phyloP scores from a whole-genome alignment of 35 echinoderm and acorn worm genomes.

The Acanthaster planci region DNA sequence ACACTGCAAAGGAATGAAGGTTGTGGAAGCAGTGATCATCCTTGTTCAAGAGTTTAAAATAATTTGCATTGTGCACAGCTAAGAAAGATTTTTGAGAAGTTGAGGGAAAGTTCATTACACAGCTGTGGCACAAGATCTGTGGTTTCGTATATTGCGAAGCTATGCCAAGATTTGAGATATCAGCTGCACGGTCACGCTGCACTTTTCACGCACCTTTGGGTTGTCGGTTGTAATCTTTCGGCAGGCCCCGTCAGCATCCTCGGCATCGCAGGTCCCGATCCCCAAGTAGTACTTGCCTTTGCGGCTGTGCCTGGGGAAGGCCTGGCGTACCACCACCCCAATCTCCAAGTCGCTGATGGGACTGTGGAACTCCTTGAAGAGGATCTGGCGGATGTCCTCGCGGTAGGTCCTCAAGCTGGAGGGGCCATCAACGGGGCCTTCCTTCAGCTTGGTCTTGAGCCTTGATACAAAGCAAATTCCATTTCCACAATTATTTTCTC shows the following conservation, averaged over 20 bases:
- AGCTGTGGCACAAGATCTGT: no score
- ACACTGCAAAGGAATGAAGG: no score
- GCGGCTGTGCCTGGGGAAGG: conserved; percentile 59
- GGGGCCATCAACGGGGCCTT: conserved; percentile 63
- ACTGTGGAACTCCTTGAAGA: conserved; percentile 68
- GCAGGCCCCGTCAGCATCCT: neutral
- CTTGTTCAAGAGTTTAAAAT: no score
- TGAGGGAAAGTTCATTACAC: no score
- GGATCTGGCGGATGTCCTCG: conserved; percentile 60
- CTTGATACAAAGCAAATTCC: neutral
- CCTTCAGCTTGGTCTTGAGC: conserved; percentile 59
- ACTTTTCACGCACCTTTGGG: conserved; percentile 5
- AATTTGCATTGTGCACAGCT: no score
- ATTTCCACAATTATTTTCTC: neutral
- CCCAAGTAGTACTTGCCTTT: conserved; percentile 66
- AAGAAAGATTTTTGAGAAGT: no score
- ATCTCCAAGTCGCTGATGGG: conserved; percentile 70
- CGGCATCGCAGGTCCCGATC: conserved; percentile 21
- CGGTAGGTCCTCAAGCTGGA: conserved; percentile 61
- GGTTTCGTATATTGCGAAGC: no score
- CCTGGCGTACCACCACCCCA: conserved; percentile 55
- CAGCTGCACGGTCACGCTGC: no score
- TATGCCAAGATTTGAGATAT: no score
- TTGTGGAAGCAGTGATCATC: no score
- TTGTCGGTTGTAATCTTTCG: conserved; percentile 13